Evolutionary conservation across 2,888 invertebrate genomes (phyloP).

Genomic region (Blera fallax): DNA sequence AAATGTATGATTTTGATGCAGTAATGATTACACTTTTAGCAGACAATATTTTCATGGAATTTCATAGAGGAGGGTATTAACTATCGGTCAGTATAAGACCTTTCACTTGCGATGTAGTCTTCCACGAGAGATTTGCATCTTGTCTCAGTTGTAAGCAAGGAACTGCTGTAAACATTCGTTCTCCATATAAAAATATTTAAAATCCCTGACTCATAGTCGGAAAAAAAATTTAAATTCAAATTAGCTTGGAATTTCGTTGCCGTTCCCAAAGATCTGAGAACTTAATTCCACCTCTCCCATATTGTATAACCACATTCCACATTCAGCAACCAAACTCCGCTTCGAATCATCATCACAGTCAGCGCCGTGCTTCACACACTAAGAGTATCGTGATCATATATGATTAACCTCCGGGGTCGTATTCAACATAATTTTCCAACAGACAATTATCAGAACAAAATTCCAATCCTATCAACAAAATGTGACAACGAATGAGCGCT

Average conservation of each 20-base stretch:
- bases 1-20: too few species aligned
- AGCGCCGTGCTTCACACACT: slow-evolving; percentile 39
- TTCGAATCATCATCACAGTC: slow-evolving; percentile 8
- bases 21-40: too few species aligned
- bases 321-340: slow-evolving; percentile 9
- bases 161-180: too few species aligned
- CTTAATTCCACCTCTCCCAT: slow-evolving; percentile 39
- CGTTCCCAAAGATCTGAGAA: slow-evolving; percentile 3
- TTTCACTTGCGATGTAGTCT: too few species aligned
- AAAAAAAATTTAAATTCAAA: background rate
- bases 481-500: background rate
- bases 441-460: slow-evolving; percentile 70
- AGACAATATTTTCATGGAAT: too few species aligned
- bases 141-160: too few species aligned
- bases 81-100: too few species aligned
- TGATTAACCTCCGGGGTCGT: slow-evolving; percentile 70
- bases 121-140: too few species aligned
- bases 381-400: slow-evolving; percentile 66
- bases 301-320: slow-evolving; percentile 48
- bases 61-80: too few species aligned
- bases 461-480: slow-evolving; percentile 64
- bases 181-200: too few species aligned
- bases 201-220: background rate
- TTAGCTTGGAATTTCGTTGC: slow-evolving; percentile 5
- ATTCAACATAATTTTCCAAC: slow-evolving; percentile 71